Conservation (phyloP, 2,113 vertebrate genomes). For the Argyrosomus japonicus region DNA sequence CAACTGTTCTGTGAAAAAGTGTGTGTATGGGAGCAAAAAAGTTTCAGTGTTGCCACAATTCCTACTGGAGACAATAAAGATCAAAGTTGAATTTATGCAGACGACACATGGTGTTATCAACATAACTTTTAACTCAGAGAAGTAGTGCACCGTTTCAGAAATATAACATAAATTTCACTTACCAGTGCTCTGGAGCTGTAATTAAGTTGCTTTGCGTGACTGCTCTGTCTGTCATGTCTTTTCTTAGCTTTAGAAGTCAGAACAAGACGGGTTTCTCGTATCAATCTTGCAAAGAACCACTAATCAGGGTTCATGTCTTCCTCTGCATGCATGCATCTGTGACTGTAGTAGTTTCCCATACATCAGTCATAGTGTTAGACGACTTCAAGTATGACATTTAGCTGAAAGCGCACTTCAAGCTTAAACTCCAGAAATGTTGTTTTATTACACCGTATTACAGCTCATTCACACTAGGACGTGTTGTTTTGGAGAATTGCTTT, state of each 20-base stretch:
- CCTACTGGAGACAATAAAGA: not conserved
- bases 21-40: not conserved
- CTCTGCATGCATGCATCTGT: not conserved
- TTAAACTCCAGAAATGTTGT: not conserved
- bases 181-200: not conserved
- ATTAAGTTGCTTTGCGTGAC: not conserved
- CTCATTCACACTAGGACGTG: not conserved
- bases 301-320: not conserved
- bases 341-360: not conserved
- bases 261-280: not conserved
- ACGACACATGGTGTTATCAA: conserved; percentile 1
- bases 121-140: not conserved
- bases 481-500: not conserved
- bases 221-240: not conserved
- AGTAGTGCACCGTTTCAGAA: not conserved
- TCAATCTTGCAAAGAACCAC: not conserved
- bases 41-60: not conserved
- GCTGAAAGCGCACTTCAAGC: not conserved
- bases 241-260: not conserved
- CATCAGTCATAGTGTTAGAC: not conserved
- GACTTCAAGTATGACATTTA: not conserved
- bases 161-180: not conserved
- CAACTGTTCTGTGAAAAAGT: not conserved
- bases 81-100: not conserved
- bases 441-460: not conserved